Conservation (phyloP, 1,140 invertebrate species). For the Bombyx mandarina region DNA sequence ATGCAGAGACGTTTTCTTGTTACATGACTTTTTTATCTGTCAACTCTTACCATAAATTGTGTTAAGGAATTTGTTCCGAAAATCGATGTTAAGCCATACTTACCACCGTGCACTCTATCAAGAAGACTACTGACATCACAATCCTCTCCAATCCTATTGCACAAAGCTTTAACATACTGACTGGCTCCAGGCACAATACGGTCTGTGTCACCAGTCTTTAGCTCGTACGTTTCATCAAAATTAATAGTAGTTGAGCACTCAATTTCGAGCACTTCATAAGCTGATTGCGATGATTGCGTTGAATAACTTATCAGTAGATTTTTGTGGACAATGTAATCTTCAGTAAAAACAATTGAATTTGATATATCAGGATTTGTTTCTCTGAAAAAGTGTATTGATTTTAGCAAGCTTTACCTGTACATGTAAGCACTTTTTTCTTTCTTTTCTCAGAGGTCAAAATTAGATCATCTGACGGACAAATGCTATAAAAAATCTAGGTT, state of each 20-base stretch:
- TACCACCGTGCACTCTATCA: slow-evolving; percentile 55
- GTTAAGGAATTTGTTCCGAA: neutral
- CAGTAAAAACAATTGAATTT: slow-evolving; percentile 26
- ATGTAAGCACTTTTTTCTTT: too few species aligned
- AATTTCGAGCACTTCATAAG: slow-evolving; percentile 52
- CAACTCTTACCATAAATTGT: neutral
- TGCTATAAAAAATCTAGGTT: too few species aligned
- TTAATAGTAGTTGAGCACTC: slow-evolving; percentile 48
- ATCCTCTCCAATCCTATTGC: slow-evolving; percentile 36
- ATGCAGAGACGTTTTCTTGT: too few species aligned
- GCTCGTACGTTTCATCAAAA: slow-evolving; percentile 37
- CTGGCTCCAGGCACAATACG: slow-evolving; percentile 39
- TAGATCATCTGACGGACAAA: too few species aligned
- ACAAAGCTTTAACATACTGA: slow-evolving; percentile 49
- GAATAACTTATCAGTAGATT: slow-evolving; percentile 46
- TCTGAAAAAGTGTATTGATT: slow-evolving; percentile 20
- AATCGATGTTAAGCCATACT: neutral
- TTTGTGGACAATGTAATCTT: slow-evolving; percentile 38
- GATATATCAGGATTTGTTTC: slow-evolving; percentile 34
- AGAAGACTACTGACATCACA: slow-evolving; percentile 42
- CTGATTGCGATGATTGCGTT: slow-evolving; percentile 40
- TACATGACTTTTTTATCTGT: too few species aligned
- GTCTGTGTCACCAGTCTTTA: slow-evolving; percentile 42
- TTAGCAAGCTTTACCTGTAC: too few species aligned
- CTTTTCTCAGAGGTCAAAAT: too few species aligned